phyloP scores from a whole-genome alignment of 2,113 vertebrate genomes.

The Antechinus stuartii region DNA sequence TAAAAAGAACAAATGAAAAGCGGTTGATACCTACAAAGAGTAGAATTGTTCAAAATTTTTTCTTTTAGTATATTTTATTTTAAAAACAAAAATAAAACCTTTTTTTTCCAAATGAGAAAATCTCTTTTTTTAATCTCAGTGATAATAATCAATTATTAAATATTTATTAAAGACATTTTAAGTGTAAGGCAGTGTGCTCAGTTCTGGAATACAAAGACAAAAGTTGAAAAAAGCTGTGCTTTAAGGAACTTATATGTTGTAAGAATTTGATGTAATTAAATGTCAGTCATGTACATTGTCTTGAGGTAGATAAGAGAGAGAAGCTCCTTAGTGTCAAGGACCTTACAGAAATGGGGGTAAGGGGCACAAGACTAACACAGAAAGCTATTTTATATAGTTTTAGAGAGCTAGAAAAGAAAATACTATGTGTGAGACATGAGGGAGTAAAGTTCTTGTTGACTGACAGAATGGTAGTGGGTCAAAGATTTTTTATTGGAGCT shows the following conservation, averaged over 20 bases:
- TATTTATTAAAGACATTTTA: background rate
- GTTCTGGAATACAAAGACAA: background rate
- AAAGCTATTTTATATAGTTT: background rate
- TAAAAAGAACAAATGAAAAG: background rate
- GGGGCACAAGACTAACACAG: background rate
- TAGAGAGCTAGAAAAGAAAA: background rate
- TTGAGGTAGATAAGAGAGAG: background rate
- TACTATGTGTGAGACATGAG: background rate
- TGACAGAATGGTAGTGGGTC: background rate
- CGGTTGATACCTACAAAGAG: background rate
- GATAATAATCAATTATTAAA: background rate
- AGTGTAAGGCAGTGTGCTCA: background rate
- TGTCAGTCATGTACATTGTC: background rate
- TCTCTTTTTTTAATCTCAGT: background rate
- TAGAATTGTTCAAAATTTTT: background rate
- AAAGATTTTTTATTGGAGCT: background rate
- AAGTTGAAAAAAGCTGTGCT: background rate
- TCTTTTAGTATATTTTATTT: background rate
- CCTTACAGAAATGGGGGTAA: background rate
- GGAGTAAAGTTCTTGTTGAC: background rate
- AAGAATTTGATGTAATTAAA: background rate
- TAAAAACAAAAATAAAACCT: background rate
- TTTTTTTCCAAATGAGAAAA: background rate
- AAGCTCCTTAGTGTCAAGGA: background rate
- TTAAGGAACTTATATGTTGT: background rate